Conservation (phyloP, 2,113 vertebrate species). For the Sceloporus tristichus region DNA sequence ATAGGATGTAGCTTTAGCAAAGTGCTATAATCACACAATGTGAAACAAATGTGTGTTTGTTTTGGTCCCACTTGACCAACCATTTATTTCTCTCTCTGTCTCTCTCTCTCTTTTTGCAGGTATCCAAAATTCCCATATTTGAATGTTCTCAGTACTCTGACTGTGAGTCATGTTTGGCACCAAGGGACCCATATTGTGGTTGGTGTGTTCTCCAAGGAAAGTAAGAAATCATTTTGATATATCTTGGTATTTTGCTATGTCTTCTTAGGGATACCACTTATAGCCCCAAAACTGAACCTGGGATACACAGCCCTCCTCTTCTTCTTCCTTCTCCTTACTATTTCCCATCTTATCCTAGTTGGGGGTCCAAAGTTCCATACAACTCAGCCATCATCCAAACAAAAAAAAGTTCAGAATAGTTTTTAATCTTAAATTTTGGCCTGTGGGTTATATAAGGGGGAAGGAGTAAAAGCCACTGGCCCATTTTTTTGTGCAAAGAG, state of each 20-base stretch:
- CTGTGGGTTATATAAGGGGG: neutral
- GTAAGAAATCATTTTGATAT: conserved; percentile 76
- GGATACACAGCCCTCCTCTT: neutral
- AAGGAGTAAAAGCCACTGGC: too few species aligned
- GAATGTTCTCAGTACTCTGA: conserved; percentile 89
- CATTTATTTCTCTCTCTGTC: too few species aligned
- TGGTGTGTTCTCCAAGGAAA: conserved; percentile 97
- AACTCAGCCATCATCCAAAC: too few species aligned
- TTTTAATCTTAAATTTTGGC: neutral
- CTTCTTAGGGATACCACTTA: conserved; percentile 9
- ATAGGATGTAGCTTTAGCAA: too few species aligned
- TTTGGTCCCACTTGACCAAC: neutral
- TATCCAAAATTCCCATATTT: conserved; percentile 91
- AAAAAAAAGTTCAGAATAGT: neutral
- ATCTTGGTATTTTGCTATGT: neutral
- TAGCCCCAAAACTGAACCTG: neutral
- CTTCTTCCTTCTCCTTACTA: too few species aligned
- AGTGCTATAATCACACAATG: too few species aligned
- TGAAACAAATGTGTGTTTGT: neutral
- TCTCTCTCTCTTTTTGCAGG: conserved; percentile 73
- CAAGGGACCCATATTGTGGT: conserved; percentile 94
- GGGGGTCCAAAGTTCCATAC: too few species aligned
- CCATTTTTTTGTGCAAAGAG: too few species aligned
- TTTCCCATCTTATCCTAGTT: too few species aligned
- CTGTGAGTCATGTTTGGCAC: conserved; percentile 89